A percentile compares a stretch with the other conserved stretches of the same genome.
These are phyloP conservation scores for Esperia sulphurella DNA, from an alignment of 2,888 invertebrate species.

Conservation along the genomic window DNA sequence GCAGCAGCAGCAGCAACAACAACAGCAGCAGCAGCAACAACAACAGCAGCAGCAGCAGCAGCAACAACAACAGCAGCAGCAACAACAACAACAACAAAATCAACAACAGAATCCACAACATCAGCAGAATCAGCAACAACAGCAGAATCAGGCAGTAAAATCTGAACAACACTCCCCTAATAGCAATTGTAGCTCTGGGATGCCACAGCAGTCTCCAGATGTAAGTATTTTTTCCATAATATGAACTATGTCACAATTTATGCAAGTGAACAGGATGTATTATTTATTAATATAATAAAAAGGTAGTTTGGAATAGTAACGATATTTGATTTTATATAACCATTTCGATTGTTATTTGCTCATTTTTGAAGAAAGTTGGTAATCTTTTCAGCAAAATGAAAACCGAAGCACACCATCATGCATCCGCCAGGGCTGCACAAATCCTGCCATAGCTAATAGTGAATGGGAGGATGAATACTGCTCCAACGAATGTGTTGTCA, in stretches of 20 bases:
- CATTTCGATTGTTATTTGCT: neutral
- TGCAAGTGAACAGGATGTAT: too few species aligned
- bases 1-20: constrained; percentile 51
- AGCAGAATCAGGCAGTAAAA: constrained; percentile 47
- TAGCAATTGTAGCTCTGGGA: constrained; percentile 60
- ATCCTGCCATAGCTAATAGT: constrained; percentile 92
- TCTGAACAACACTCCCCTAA: constrained; percentile 72
- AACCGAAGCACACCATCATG: constrained; percentile 80
- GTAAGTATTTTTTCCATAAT: constrained; percentile 44
- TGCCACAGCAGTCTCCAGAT: constrained; percentile 63
- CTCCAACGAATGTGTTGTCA: constrained; percentile 97
- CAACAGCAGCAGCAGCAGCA: constrained; percentile 51
- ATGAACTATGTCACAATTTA: too few species aligned
- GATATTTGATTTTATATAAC: too few species aligned
- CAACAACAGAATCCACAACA: constrained; percentile 57
- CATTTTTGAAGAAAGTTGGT: neutral
- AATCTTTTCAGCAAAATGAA: constrained; percentile 60
- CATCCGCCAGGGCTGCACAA: constrained; percentile 93
- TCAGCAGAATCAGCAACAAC: constrained; percentile 52
- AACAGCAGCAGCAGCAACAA: constrained; percentile 46
- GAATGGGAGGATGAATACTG: constrained; percentile 99
- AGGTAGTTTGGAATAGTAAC: too few species aligned
- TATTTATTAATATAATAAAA: too few species aligned
- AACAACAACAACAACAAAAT: constrained; percentile 46
- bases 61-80: constrained; percentile 51